Evolutionary conservation across 2,888 invertebrate species (phyloP).

Genomic region (Drosophila pegasa): DNA sequence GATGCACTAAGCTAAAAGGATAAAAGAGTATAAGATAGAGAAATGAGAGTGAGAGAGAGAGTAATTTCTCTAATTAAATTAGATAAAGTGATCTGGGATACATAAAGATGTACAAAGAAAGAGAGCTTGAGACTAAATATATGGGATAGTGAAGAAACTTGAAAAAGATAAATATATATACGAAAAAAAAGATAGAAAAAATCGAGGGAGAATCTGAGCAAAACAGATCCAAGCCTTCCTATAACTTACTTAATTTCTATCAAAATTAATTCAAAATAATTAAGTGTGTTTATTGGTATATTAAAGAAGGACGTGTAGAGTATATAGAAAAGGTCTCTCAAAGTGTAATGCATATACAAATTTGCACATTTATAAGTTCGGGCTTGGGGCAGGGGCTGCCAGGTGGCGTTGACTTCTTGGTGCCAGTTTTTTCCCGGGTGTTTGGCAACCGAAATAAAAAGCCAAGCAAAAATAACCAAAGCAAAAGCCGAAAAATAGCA

Average conservation of each 20-base stretch:
- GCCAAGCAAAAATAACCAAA: conserved; percentile 33
- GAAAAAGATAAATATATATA: too few relatives aligned
- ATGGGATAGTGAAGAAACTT: too few relatives aligned
- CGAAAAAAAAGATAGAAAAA: too few relatives aligned
- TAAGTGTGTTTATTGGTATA: too few relatives aligned
- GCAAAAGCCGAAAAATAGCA: conserved; percentile 37
- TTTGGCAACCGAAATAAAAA: conserved; percentile 64
- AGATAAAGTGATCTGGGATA: too few relatives aligned
- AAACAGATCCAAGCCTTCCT: too few relatives aligned
- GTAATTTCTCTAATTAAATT: too few relatives aligned
- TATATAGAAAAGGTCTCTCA: conserved; percentile 10
- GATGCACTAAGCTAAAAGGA: conserved; percentile 18
- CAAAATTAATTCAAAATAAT: too few relatives aligned
- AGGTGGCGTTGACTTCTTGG: conserved; percentile 40
- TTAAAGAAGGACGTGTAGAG: conserved; percentile 13
- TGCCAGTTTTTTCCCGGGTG: conserved; percentile 61
- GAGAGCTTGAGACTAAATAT: too few relatives aligned
- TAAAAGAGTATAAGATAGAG: neutral
- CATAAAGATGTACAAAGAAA: too few relatives aligned
- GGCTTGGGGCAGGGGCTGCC: neutral
- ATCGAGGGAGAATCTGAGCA: too few relatives aligned
- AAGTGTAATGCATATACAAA: conserved; percentile 22
- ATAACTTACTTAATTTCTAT: too few relatives aligned
- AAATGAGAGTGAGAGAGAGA: neutral
- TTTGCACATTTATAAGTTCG: conserved; percentile 48